Conservation (phyloP, 2,797 vertebrate genomes). For the Iguana delicatissima region DNA sequence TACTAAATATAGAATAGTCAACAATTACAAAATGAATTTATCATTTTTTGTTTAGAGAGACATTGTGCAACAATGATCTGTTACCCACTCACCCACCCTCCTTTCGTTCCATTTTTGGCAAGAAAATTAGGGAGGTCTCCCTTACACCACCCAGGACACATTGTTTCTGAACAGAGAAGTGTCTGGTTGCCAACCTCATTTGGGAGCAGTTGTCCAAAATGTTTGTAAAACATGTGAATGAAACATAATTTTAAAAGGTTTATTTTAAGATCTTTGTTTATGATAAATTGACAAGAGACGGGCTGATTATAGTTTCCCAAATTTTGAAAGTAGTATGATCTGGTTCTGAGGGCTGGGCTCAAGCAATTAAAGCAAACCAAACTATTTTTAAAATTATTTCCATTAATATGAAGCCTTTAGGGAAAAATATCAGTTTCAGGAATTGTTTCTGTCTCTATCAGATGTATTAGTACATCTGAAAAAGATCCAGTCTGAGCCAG, state of each 20-base stretch:
- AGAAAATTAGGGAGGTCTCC: conserved; percentile 59
- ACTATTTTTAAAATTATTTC: conserved; percentile 17
- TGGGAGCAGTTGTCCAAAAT: conserved; percentile 67
- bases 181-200: conserved; percentile 38
- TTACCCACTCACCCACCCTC: conserved; percentile 11
- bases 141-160: conserved; percentile 55
- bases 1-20: conserved; percentile 55
- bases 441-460: not conserved
- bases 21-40: conserved; percentile 32
- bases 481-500: conserved; percentile 9
- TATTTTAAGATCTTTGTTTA: conserved; percentile 3
- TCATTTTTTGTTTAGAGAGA: conserved; percentile 66
- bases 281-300: conserved; percentile 39
- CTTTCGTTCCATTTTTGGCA: conserved; percentile 66
- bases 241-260: conserved; percentile 34
- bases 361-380: conserved; percentile 28
- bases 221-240: conserved; percentile 34
- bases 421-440: not conserved
- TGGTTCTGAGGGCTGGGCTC: conserved; percentile 23
- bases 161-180: conserved; percentile 61
- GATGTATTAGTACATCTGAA: not conserved
- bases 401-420: conserved; percentile 15
- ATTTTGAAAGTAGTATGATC: conserved; percentile 10
- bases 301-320: conserved; percentile 38
- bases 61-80: conserved; percentile 67